Conservation (phyloP, 2,797 vertebrate species). For the Macrochelys suwanniensis region DNA sequence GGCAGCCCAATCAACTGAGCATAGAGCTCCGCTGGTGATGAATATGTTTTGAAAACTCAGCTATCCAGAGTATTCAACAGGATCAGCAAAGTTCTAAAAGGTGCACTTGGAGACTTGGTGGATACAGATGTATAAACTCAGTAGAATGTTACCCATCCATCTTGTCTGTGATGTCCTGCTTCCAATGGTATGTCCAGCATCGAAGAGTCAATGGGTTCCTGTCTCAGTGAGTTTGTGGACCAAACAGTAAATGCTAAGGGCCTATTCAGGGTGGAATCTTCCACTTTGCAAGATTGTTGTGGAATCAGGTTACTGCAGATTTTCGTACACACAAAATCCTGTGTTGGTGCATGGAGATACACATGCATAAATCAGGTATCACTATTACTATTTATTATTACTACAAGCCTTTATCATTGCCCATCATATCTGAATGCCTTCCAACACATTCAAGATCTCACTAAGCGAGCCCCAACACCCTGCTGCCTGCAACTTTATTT, state of each 20-base stretch:
- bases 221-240: not conserved
- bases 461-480: no score
- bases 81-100: slow-evolving; percentile 62
- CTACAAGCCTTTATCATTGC: not conserved
- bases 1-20: slow-evolving; percentile 57
- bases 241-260: not conserved
- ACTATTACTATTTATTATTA: not conserved
- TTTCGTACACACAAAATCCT: not conserved
- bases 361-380: no score
- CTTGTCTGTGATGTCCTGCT: not conserved
- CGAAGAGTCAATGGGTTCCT: not conserved
- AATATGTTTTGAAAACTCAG: slow-evolving; percentile 74
- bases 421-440: not conserved
- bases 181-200: not conserved
- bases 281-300: slow-evolving; percentile 9
- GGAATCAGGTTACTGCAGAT: slow-evolving; percentile 9
- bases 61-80: slow-evolving; percentile 52
- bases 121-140: slow-evolving; percentile 3
- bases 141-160: not conserved
- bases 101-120: slow-evolving; percentile 43
- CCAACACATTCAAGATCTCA: not conserved
- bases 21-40: slow-evolving; percentile 55
- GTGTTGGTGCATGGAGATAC: not conserved
- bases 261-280: not conserved
- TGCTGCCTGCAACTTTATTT: not conserved